phyloP scores from a whole-genome alignment of 2,797 vertebrate species.

The Silurus lanzhouensis region DNA sequence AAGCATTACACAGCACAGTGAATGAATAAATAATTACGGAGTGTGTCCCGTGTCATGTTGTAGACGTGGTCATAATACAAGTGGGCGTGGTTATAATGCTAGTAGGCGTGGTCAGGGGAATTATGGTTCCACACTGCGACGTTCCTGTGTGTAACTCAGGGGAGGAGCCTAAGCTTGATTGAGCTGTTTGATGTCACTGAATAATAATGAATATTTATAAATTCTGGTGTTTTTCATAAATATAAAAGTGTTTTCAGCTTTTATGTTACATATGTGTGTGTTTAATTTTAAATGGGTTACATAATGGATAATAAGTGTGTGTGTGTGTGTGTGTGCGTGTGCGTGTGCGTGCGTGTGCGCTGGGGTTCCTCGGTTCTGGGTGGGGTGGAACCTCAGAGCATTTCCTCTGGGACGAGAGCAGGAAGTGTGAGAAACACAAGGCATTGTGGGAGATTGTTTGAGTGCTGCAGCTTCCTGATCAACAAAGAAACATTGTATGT shows the following conservation, averaged over 20 bases:
- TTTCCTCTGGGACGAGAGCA: constrained; percentile 17
- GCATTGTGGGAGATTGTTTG: constrained; percentile 1
- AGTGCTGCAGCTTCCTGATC: constrained; percentile 1
- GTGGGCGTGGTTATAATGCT: background rate
- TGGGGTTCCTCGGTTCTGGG: background rate
- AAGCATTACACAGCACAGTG: no score
- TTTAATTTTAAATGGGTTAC: background rate
- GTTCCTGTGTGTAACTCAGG: background rate
- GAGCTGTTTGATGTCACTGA: background rate
- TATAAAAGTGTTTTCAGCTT: background rate
- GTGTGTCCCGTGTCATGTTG: no score
- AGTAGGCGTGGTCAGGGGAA: background rate
- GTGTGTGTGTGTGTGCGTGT: constrained; percentile 2
- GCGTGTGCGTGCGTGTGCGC: background rate
- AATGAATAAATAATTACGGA: no score
- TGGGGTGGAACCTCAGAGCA: background rate
- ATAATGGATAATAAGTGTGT: no score
- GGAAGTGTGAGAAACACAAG: constrained; percentile 10
- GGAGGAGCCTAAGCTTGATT: background rate
- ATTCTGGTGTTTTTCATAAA: background rate
- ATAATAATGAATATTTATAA: background rate
- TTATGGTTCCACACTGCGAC: no score
- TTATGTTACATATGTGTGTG: background rate
- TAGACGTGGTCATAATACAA: background rate
- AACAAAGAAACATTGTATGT: background rate